Base-by-base conservation (phyloP, 2,888 invertebrate species). In the Drosophila merina region DNA sequence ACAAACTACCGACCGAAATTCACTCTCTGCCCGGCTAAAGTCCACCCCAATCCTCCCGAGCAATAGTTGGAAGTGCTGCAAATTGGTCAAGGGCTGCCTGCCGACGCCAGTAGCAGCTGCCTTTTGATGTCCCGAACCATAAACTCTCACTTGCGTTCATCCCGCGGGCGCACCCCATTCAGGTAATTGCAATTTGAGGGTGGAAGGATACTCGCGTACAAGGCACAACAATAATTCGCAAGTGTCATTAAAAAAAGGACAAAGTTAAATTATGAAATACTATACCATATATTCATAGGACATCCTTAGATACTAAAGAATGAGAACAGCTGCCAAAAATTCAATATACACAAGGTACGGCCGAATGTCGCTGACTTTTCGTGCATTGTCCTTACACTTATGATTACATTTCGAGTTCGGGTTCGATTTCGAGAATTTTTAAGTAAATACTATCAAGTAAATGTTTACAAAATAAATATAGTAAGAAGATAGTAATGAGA, bases 81-180 rank as follows among this genome's bases (percentile, higher is more conserved):
- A 52, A 75, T 50, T 72, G 55, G 47, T 57, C 76, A 62, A 51
- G 79, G 80, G 52, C 74, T 64, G 72, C 28, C 26, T 12, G 57
- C 20, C 20, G 20, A 1, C 30, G 59, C 47, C 49, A 56, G 48
- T 31, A 44, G 45, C 57, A 68, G 55, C 66, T 69, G 58, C 69
- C 52, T 52, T 42, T 48, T 26, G 44, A 36, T 68, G 44, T 57
- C 20, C 49, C 48, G 9, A 28, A 36, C 63, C 63, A 63, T 64
- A 63, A 56, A 64, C 20, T 20, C 20, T 20, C 20, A 20, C 20
- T 20, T 20, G 20, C 20, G 20, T 31, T 68, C 40, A 48, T 38
- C 59, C 59, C 67, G 44, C 50, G 44, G 20, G 20, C 51, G 51
- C 50, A 57, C 45, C 68, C 57, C 50, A 54, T 55, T 69, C 58